Evolutionary conservation across 1,140 invertebrate genomes (phyloP), one percentile per base, ranked within the genome.

Genomic region (Drosophila lacertosa): DNA sequence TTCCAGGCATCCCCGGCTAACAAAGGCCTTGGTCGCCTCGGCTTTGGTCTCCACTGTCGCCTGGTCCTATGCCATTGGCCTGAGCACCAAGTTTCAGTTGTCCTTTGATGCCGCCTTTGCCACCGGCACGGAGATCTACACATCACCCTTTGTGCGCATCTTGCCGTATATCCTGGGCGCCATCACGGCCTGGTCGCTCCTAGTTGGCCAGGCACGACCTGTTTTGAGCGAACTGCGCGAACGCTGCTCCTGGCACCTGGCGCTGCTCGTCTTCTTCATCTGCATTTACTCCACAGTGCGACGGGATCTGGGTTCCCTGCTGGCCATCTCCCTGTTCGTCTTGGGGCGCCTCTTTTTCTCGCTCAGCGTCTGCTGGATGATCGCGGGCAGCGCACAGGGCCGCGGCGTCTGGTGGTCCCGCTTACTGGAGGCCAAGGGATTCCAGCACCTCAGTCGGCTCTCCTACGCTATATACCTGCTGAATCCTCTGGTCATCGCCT

Each of bases 391-490:
- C 32, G 84, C 88, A 1, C 62, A 58, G 3, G 90, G 89, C 0
- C 74, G 81, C 6, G 81, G 90, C 13, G 77, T 77, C 7, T 86
- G 77, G 76, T 91, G 89, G 86, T 91, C 91, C 4, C 80, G 90
- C 11, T 64, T 91, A 24, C 60, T 91, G 58, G 89, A 91, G 47
- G 83, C 75, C 33, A 90, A 82, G 45, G 65, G 89, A 0, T 91
- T 91, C 44, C 90, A 91, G 48, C 91, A 91, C n/a, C 53, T 91
- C 16, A 91, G 91, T 75, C 77, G 89, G 2, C 47, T 91, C 3
- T 90, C 91, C 3, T 91, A 91, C 54, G 90, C 75, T 35, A 91
- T 91, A 13, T 91, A 91, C 39, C 64, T 91, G 50, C 62, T 91
- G 4, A 91, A 91, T 66, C 91, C 91, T 2, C 58, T 91, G 42